Conservation (phyloP, 2,888 invertebrate species). For the Philopedon plagiatum region DNA sequence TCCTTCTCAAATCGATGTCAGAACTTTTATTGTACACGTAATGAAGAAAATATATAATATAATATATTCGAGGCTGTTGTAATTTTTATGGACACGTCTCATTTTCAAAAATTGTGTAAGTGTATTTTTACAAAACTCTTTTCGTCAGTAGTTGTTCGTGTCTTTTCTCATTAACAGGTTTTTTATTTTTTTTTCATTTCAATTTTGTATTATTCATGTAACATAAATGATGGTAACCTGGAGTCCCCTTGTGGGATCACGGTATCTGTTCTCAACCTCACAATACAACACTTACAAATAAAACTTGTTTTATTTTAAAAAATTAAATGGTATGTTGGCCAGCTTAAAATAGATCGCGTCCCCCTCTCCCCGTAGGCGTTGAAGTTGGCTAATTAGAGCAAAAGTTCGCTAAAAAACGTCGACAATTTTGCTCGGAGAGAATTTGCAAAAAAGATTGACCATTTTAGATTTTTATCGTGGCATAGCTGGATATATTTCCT, state of each 20-base stretch:
- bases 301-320: conserved; percentile 48
- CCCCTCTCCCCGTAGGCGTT: no score
- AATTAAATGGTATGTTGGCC: no score
- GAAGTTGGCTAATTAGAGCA: no score
- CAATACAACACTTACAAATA: conserved; percentile 67
- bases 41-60: conserved; percentile 57
- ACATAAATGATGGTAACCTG: conserved; percentile 18
- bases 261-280: conserved; percentile 59
- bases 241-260: conserved; percentile 9
- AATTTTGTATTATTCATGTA: conserved; percentile 57
- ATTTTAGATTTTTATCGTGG: no score
- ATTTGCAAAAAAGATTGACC: no score
- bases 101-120: conserved; percentile 62
- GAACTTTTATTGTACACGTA: conserved; percentile 65
- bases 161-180: conserved; percentile 62
- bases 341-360: no score
- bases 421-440: no score
- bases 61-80: conserved; percentile 56
- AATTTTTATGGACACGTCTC: conserved; percentile 52
- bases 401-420: no score
- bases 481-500: no score
- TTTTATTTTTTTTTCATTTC: conserved; percentile 61
- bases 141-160: conserved; percentile 68
- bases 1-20: conserved; percentile 65
- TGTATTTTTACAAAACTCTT: conserved; percentile 67